Conservation (phyloP, 2,888 invertebrate genomes). For the Spisula subtruncata region DNA sequence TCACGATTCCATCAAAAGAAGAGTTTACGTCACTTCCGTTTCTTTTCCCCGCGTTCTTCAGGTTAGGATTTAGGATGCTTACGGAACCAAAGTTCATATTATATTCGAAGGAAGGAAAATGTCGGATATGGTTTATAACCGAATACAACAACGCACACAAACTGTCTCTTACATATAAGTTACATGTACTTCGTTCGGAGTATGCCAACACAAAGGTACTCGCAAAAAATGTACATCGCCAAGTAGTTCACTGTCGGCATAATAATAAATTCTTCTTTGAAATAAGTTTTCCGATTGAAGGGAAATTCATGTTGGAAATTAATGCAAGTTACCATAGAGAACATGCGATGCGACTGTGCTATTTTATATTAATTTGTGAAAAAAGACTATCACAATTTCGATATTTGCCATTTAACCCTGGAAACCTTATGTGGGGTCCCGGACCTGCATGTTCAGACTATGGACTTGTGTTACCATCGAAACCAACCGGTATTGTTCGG, state of each 20-base stretch:
- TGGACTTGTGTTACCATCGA: constrained; percentile 61
- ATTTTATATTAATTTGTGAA: constrained; percentile 50
- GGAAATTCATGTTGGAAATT: constrained; percentile 58
- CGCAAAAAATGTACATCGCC: constrained; percentile 36
- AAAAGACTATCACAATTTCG: constrained; percentile 27
- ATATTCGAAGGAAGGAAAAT: constrained; percentile 47
- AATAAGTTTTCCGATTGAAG: constrained; percentile 61
- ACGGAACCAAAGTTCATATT: constrained; percentile 42
- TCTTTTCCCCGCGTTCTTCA: constrained; percentile 63
- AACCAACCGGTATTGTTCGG: constrained; percentile 53
- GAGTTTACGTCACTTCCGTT: constrained; percentile 59
- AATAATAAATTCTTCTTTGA: constrained; percentile 60
- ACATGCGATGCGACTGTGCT: constrained; percentile 45
- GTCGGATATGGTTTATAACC: constrained; percentile 48
- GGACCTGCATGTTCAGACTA: constrained; percentile 51
- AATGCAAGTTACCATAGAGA: constrained; percentile 49
- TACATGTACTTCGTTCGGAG: constrained; percentile 35
- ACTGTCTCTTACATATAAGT: constrained; percentile 46
- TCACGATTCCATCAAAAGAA: constrained; percentile 45
- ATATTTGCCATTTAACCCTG: constrained; percentile 47
- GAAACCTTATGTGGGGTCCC: constrained; percentile 63
- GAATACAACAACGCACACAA: constrained; percentile 58
- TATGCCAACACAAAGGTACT: constrained; percentile 22
- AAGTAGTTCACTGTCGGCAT: constrained; percentile 56
- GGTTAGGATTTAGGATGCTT: constrained; percentile 56